Evolutionary conservation across 2,888 invertebrate genomes (phyloP).

Genomic region (Sylvicola fuscatus): DNA sequence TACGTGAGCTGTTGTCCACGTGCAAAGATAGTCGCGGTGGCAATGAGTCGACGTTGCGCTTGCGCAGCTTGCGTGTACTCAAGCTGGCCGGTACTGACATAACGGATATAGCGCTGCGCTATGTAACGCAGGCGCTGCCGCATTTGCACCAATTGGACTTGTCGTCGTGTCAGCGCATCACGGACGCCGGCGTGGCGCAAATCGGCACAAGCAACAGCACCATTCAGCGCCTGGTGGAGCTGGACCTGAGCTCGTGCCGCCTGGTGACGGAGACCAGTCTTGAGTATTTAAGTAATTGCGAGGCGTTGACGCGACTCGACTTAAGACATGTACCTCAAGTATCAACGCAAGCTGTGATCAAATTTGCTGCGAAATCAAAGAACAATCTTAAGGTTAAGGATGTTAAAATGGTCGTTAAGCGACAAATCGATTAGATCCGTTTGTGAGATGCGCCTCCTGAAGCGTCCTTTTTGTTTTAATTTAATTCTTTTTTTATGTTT

Average conservation of each 20-base stretch:
- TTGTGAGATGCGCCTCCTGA: too few relatives aligned
- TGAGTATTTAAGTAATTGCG: conserved; percentile 59
- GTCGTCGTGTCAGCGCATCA: conserved; percentile 68
- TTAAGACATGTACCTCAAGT: conserved; percentile 62
- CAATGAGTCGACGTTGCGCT: conserved; percentile 49
- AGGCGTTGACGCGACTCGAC: conserved; percentile 49
- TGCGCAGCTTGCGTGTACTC: conserved; percentile 55
- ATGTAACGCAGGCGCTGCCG: conserved; percentile 55
- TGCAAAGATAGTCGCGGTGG: conserved; percentile 70
- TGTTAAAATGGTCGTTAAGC: conserved; percentile 48
- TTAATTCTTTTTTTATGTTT: too few relatives aligned
- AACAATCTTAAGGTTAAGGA: conserved; percentile 62
- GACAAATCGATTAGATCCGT: conserved; percentile 11
- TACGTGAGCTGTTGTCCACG: conserved; percentile 69
- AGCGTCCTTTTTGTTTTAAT: too few relatives aligned
- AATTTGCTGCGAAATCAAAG: conserved; percentile 62
- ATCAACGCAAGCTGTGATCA: conserved; percentile 61
- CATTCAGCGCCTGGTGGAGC: conserved; percentile 38
- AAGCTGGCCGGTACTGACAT: conserved; percentile 74
- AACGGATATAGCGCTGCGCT: conserved; percentile 53
- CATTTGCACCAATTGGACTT: conserved; percentile 57
- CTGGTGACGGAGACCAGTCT: conserved; percentile 63
- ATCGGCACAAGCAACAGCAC: conserved; percentile 55
- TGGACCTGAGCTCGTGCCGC: conserved; percentile 66
- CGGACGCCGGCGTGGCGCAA: conserved; percentile 80